Conservation (phyloP, 2,888 invertebrate species). For the Leptothorax acervorum region DNA sequence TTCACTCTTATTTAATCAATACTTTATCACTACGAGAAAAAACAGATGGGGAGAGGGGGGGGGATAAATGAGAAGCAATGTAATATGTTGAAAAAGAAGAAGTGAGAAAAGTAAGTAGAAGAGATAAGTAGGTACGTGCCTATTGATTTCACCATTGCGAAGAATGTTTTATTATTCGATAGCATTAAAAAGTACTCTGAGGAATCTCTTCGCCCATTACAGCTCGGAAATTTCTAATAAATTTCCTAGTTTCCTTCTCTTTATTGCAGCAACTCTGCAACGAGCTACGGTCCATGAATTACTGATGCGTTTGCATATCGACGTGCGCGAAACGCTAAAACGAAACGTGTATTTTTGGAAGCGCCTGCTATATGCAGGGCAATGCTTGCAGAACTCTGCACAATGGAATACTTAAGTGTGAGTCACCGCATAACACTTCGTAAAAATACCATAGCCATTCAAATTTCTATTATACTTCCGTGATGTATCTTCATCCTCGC, state of each 20-base stretch:
- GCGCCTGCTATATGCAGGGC: constrained; percentile 38
- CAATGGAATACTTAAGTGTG: constrained; percentile 50
- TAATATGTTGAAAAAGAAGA: background rate
- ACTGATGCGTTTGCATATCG: constrained; percentile 51
- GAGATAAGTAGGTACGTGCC: background rate
- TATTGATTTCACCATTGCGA: constrained; percentile 17
- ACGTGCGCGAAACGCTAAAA: constrained; percentile 45
- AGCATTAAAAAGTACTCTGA: constrained; percentile 8
- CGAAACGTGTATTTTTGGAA: constrained; percentile 52
- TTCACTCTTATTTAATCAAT: background rate
- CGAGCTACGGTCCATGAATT: constrained; percentile 47
- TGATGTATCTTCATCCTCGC: background rate
- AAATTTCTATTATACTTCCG: background rate
- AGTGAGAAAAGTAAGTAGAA: background rate
- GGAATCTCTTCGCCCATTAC: constrained; percentile 37
- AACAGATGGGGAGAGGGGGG: background rate
- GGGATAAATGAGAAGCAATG: background rate
- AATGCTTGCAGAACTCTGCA: constrained; percentile 20
- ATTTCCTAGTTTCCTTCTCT: constrained; percentile 37
- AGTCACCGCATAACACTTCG: constrained; percentile 21
- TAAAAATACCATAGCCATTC: constrained; percentile 14
- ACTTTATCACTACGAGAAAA: background rate
- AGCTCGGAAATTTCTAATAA: constrained; percentile 47
- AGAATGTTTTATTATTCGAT: constrained; percentile 45
- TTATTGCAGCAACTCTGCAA: constrained; percentile 13